phyloP scores from a whole-genome alignment of 1,140 invertebrate species.

The Cotesia vestalis region DNA sequence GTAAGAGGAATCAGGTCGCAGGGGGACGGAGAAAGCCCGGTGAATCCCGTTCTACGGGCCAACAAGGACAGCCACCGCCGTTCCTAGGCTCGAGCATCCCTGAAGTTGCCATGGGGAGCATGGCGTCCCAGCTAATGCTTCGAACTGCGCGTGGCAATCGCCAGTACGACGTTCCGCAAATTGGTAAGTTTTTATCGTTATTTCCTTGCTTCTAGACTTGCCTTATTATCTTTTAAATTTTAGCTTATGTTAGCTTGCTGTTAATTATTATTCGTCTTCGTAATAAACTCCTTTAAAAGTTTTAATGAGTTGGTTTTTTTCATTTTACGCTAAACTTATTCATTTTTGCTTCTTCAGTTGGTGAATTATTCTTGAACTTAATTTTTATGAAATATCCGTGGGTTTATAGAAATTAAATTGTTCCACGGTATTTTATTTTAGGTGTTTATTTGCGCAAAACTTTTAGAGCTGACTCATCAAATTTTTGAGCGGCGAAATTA shows the following conservation, averaged over 20 bases:
- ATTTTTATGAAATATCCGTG: no score
- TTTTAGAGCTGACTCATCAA: no score
- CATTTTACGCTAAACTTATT: neutral
- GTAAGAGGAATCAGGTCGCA: conserved; percentile 27
- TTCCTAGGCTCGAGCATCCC: conserved; percentile 17
- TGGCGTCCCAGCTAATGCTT: conserved; percentile 72
- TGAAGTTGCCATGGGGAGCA: conserved; percentile 50
- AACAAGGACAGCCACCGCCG: conserved; percentile 23
- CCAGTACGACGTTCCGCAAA: conserved; percentile 76
- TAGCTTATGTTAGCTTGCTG: no score
- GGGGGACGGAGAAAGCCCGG: conserved; percentile 6
- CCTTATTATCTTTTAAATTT: neutral
- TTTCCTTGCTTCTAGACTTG: neutral
- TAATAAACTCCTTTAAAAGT: neutral
- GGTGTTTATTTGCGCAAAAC: no score
- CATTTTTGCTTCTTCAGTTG: no score
- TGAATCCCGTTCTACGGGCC: conserved; percentile 14
- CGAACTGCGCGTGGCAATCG: conserved; percentile 71
- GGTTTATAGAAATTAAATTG: no score
- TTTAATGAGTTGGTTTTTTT: neutral
- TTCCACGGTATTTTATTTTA: no score
- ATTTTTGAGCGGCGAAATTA: no score
- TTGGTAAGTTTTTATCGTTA: conserved; percentile 68
- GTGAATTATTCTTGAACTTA: no score
- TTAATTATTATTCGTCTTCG: no score